Percentiles rank a stretch among this genome's conserved stretches.
Evolutionary conservation across 1,140 invertebrate species (phyloP).

Genomic region (Goniozus legneri): DNA sequence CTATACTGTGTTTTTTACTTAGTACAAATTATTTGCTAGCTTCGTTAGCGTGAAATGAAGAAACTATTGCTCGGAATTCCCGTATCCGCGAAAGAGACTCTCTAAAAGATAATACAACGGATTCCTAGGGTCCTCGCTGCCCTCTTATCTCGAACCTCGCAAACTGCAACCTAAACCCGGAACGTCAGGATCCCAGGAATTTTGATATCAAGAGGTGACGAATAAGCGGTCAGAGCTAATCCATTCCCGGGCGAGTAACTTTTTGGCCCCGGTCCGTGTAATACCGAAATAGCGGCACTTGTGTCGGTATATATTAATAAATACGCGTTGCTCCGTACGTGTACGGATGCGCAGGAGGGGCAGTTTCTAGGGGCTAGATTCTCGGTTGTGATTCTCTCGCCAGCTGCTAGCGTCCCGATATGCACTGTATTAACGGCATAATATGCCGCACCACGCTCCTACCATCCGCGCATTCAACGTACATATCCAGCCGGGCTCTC

Average conservation of each 20-base stretch:
- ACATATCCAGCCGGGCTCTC: constrained; percentile 29
- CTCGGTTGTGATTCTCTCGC: constrained; percentile 36
- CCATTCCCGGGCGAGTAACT: constrained; percentile 28
- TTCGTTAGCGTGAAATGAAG: no score
- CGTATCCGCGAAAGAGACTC: no score
- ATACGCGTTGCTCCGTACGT: constrained; percentile 14
- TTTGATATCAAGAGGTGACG: no score
- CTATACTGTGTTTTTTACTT: no score
- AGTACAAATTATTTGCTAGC: no score
- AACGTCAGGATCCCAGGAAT: no score
- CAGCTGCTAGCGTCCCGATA: constrained; percentile 41
- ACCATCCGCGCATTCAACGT: constrained; percentile 31
- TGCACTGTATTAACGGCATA: constrained; percentile 46
- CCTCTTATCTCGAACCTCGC: no score
- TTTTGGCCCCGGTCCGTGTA: constrained; percentile 27
- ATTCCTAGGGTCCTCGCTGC: no score
- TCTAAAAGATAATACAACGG: no score
- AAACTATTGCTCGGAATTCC: no score
- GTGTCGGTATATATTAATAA: constrained; percentile 40
- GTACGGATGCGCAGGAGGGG: background rate
- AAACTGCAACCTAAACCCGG: no score
- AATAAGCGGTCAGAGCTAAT: constrained; percentile 8
- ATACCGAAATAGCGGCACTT: constrained; percentile 37
- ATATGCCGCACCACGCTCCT: constrained; percentile 39
- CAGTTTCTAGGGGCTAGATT: constrained; percentile 6